A percentile compares a stretch with the other conserved stretches of the same genome.
Conservation (phyloP, 2,797 vertebrate genomes). For the Tokudaia tokunoshimensis region DNA sequence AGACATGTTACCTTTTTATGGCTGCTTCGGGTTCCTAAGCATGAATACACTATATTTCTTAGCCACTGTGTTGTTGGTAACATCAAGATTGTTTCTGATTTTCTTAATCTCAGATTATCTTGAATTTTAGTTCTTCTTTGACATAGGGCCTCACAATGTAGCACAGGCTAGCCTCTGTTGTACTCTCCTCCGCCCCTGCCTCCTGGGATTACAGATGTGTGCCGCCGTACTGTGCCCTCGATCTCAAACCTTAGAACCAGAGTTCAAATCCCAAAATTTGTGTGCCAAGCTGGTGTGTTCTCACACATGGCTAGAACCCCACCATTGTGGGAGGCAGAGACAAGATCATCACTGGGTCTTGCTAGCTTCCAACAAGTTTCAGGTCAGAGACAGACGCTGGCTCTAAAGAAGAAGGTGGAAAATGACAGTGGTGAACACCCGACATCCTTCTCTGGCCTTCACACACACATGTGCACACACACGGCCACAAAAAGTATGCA, state of each 20-base stretch:
- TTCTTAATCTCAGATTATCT: constrained; percentile 16
- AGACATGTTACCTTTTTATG: background rate
- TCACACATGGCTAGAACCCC: background rate
- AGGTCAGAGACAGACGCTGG: background rate
- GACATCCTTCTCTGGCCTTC: background rate
- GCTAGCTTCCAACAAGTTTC: background rate
- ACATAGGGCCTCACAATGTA: background rate
- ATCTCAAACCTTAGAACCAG: background rate
- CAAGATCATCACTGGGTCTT: background rate
- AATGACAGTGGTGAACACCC: background rate
- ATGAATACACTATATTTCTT: background rate
- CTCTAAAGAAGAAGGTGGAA: background rate
- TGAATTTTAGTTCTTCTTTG: background rate
- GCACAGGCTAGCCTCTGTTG: background rate
- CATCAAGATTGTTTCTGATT: background rate
- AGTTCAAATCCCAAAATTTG: background rate
- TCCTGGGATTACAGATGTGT: background rate
- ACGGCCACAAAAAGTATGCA: background rate
- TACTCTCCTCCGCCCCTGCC: too few species aligned
- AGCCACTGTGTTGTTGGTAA: background rate
- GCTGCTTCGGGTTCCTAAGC: background rate
- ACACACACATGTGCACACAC: background rate
- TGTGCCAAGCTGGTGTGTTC: background rate
- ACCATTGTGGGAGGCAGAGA: background rate
- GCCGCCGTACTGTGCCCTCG: background rate